Percentiles rank a stretch among this genome's conserved stretches.
These are phyloP conservation scores for Melanostoma mellinum DNA, from an alignment of 2,888 invertebrate genomes.

Conservation along the genomic window DNA sequence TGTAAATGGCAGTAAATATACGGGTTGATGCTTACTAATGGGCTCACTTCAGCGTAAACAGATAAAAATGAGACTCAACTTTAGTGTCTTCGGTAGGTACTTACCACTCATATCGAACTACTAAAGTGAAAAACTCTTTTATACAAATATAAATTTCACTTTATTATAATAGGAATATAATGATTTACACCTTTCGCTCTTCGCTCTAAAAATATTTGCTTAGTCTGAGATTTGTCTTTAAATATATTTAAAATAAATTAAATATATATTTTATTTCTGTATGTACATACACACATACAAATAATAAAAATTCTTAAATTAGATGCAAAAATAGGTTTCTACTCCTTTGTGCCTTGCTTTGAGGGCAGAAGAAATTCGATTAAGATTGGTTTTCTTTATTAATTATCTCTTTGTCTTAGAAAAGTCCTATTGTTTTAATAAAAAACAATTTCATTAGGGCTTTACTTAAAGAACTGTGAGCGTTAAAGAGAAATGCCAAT, in stretches of 20 bases:
- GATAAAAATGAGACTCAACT: too few relatives aligned
- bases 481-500: constrained; percentile 60
- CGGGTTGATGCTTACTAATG: too few relatives aligned
- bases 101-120: not conserved
- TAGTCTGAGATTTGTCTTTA: constrained; percentile 34
- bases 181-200: constrained; percentile 65
- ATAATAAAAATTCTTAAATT: constrained; percentile 11
- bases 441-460: not conserved
- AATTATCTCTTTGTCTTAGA: constrained; percentile 24
- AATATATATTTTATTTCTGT: constrained; percentile 15
- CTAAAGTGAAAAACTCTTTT: constrained; percentile 23
- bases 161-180: constrained; percentile 72
- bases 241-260: constrained; percentile 22
- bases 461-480: constrained; percentile 28
- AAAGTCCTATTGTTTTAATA: constrained; percentile 2
- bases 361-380: constrained; percentile 56
- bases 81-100: not conserved
- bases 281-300: constrained; percentile 37
- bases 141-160: constrained; percentile 73
- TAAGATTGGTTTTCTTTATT: not conserved
- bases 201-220: constrained; percentile 55
- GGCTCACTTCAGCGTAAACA: too few relatives aligned
- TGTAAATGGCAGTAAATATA: too few relatives aligned
- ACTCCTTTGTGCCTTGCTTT: constrained; percentile 7
- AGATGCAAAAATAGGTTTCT: constrained; percentile 46